Base-by-base conservation (phyloP, 1,140 invertebrate species). In the Thaumatotibia leucotreta region DNA sequence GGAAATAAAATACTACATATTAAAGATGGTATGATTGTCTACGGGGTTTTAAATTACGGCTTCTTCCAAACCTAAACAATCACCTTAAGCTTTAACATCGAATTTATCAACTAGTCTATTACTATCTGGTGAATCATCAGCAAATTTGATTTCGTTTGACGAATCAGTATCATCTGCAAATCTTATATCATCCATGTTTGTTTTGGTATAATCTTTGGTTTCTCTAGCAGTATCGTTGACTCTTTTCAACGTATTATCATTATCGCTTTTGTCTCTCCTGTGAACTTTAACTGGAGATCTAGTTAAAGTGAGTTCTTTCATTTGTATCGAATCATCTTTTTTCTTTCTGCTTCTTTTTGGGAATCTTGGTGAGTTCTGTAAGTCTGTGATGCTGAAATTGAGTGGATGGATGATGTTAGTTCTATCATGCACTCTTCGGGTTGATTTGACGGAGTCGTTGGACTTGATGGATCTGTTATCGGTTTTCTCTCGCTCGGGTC, bases 111-210 rank as follows among this genome's bases (percentile, higher is more conserved):
- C 73, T 35, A 89, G 61, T 66, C 77, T 80, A 78, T 91, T 91
- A 64, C 85, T 89, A 73, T 91, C 88, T 6, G 88, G 86, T 0
- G 86, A 88, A 66, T 91, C 88, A 24, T 90, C 88, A 6, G 83
- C 86, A 69, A 91, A 89, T 74, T 91, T 91, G 14, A 90, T 88
- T 64, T 91, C 89, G 63, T 81, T 85, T 8, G 90, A 91, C 35
- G 86, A 86, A 72, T 92, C 91, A 0, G 91, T 88, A 17, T 91
- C 91, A 68, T 92, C 91, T 5, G 91, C 91, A 70, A 90, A 92
- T 64, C 80, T 88, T 49, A 91, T 83, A 63, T 91, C 91, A 33
- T 77, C 76, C 10, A 88, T 82, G 73, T 91, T 84, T 39, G 45
- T 62, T 10, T 75, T 79, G 63, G 82, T 72, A 65, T 65, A 32